phyloP scores from a whole-genome alignment of 1,140 invertebrate species.

The Ostrea denselamellosa region DNA sequence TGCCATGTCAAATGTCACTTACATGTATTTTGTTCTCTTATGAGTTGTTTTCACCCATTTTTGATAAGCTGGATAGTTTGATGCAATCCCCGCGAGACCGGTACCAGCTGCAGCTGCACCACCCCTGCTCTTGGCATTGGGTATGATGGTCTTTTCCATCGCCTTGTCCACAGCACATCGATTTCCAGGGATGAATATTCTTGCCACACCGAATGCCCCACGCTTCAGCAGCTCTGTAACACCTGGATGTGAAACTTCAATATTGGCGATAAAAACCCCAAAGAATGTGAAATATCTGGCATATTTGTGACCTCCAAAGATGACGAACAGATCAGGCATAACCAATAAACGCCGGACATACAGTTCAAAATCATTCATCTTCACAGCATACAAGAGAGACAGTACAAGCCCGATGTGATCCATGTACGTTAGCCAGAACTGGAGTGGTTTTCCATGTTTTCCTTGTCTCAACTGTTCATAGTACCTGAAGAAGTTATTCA shows the following conservation, averaged over 20 bases:
- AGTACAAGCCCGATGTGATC: no score
- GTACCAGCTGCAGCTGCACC: slow-evolving; percentile 25
- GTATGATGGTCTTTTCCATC: slow-evolving; percentile 64
- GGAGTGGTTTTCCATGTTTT: no score
- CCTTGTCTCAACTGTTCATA: no score
- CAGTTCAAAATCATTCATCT: no score
- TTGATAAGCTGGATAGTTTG: slow-evolving; percentile 52
- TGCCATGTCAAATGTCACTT: no score
- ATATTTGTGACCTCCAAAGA: slow-evolving; percentile 63
- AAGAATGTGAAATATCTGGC: slow-evolving; percentile 61
- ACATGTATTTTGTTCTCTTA: slow-evolving; percentile 52
- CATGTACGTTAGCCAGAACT: no score
- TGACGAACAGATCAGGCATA: slow-evolving; percentile 65
- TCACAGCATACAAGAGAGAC: no score
- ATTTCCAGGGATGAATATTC: slow-evolving; percentile 60
- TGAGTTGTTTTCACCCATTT: slow-evolving; percentile 54
- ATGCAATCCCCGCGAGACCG: slow-evolving; percentile 41
- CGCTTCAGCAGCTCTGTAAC: slow-evolving; percentile 48
- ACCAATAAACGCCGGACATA: no score
- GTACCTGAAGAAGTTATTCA: no score
- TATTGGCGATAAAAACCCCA: slow-evolving; percentile 57
- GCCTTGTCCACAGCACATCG: slow-evolving; percentile 61
- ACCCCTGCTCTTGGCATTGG: slow-evolving; percentile 50
- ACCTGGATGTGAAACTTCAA: slow-evolving; percentile 58
- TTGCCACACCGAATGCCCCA: slow-evolving; percentile 60